A percentile compares a stretch with the other conserved stretches of the same genome.
Conservation (phyloP, 2,797 vertebrate genomes). For the Acanthurus leucopareius region DNA sequence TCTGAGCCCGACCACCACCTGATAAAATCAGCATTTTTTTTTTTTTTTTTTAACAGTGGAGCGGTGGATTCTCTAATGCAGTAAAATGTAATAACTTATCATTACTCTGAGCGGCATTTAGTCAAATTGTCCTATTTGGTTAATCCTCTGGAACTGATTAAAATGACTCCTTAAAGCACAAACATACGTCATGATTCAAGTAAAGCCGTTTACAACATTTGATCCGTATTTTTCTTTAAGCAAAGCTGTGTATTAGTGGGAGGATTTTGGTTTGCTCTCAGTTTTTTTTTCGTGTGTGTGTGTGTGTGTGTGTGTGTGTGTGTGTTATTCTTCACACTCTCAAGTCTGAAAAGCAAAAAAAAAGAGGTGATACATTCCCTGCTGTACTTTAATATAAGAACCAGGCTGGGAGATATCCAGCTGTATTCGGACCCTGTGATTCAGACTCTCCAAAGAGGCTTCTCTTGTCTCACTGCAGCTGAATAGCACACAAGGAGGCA, state of each 20-base stretch:
- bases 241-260: slow-evolving; percentile 15
- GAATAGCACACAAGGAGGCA: slow-evolving; percentile 83
- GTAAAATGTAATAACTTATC: slow-evolving; percentile 42
- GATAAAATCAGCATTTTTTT: slow-evolving; percentile 52
- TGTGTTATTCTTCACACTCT: slow-evolving; percentile 14
- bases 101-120: slow-evolving; percentile 45
- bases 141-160: slow-evolving; percentile 60
- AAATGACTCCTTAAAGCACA: slow-evolving; percentile 43
- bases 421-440: slow-evolving; percentile 74
- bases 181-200: slow-evolving; percentile 38
- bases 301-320: too few species aligned
- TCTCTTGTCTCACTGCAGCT: slow-evolving; percentile 83
- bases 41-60: slow-evolving; percentile 32
- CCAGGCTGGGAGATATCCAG: slow-evolving; percentile 39
- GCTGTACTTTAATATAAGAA: slow-evolving; percentile 45
- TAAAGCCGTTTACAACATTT: slow-evolving; percentile 39
- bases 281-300: neutral
- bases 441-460: slow-evolving; percentile 73
- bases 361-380: slow-evolving; percentile 35
- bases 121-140: slow-evolving; percentile 42
- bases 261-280: slow-evolving; percentile 32
- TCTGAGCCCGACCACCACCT: slow-evolving; percentile 54
- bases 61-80: slow-evolving; percentile 6
- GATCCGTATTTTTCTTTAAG: slow-evolving; percentile 35
- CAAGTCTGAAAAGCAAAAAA: slow-evolving; percentile 19